Evolutionary conservation across 1,140 invertebrate species (phyloP), one percentile per base, ranked within the genome.

Genomic region (Dolichoris vasculosae): DNA sequence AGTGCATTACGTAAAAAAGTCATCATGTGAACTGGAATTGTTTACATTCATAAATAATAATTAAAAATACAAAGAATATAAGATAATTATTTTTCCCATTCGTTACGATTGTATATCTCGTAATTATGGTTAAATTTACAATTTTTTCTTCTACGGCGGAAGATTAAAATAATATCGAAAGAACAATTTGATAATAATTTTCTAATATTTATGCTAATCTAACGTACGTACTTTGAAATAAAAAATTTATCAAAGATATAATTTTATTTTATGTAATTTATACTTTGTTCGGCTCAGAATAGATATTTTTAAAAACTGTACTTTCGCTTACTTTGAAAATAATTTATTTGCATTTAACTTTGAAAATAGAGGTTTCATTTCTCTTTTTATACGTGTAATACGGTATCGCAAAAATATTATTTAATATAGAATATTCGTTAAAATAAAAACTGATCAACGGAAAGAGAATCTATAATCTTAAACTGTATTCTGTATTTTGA

Each of bases 11-110:
- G 32, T 82, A 82, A 82, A 51, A 80, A 38, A 38, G 3, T 73
- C 67, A 82, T 71, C 46, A 40, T 48, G 46, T 35, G 32, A 71
- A 71, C 23, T 38, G 35, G 13, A 82, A 82, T 43, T 73, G 40
- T 82, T 82, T 48, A 71, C 46, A 40, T 69, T 82, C 59, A 55
- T 71, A 71, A 32, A 71, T 82, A 82, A 82, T 73, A 71, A 82
- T 20, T 35, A 23, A 46, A 55, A 35, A 48, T 55, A 82, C 17
- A 71, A 32, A 30, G 73, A 67, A 67, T 67, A 55, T 71, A 82
- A 73, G 67, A 71, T 71, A 82, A 71, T 71, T 67, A 48, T 69
- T 71, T 81, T 38, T 40, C 46, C 23, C 46, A 71, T 82, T 82
- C 46, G 32, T 82, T 51, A 48, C 32, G 20, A 55, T 15, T 78